Evolutionary conservation across 2,113 vertebrate genomes (phyloP).

Genomic region (Paedocypris sp.): DNA sequence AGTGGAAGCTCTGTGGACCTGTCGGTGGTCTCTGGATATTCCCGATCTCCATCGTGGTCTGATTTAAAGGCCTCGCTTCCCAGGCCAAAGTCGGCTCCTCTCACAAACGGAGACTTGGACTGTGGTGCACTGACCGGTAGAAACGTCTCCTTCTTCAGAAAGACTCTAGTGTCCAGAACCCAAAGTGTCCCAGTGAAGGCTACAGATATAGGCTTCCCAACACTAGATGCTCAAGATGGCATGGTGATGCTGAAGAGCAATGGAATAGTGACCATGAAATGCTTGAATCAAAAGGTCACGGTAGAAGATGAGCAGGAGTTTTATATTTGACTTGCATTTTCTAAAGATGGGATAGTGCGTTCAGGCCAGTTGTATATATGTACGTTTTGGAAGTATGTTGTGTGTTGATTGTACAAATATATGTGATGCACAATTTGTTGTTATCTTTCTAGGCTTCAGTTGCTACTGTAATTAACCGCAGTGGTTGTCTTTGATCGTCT

Average conservation of each 20-base stretch:
- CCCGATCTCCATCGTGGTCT: constrained; percentile 29
- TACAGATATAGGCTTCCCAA: background rate
- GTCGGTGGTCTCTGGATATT: constrained; percentile 78
- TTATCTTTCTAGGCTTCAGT: too few relatives aligned
- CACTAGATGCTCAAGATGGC: background rate
- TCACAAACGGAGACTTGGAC: constrained; percentile 31
- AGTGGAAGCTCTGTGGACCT: constrained; percentile 63
- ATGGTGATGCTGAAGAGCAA: background rate
- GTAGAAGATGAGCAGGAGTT: constrained; percentile 65
- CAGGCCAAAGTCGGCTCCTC: constrained; percentile 45
- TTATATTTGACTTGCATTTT: constrained; percentile 75
- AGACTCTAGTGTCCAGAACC: constrained; percentile 20
- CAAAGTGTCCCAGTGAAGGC: constrained; percentile 25
- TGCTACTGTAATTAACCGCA: too few relatives aligned
- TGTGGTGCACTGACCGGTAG: constrained; percentile 24
- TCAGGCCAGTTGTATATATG: background rate
- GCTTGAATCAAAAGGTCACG: background rate
- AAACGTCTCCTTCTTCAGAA: constrained; percentile 30
- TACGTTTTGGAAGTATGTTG: too few relatives aligned
- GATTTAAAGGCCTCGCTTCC: constrained; percentile 30
- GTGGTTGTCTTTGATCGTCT: too few relatives aligned
- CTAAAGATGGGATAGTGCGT: background rate
- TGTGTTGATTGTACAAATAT: too few relatives aligned
- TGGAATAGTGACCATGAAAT: background rate
- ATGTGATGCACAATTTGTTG: too few relatives aligned